Base-by-base conservation (phyloP, 2,113 vertebrate genomes). In the Jaculus jaculus region DNA sequence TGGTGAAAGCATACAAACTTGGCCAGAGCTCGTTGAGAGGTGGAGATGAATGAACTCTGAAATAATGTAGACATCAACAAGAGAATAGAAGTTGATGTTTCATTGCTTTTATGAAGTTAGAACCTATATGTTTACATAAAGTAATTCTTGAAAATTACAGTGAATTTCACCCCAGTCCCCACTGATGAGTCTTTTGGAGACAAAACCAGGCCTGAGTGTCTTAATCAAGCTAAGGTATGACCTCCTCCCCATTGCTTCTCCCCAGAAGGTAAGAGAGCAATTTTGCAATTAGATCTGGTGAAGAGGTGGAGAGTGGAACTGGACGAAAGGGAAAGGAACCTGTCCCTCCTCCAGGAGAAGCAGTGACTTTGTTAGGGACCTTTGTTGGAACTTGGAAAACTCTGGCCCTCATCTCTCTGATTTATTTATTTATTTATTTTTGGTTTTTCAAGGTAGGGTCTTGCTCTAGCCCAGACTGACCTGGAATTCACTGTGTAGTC, bases 281-380 rank as follows among this genome's bases (percentile, higher is more conserved):
- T 34, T 58, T 84, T 51, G 68, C n/a, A 91, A 0, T 87, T 87
- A 78, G 69, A 37, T n/a, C 82, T 23, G 1, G 15, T 24, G 74
- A 72, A 74, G 65, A 66, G 78, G 87, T 58, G 75, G 34, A 28
- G 15, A 88, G 24, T 58, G 18, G 6, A 30, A 20, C 32, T 17
- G 90, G 78, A 20, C 66, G 61, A 24, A 51, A 94, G n/a, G 34
- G 66, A 94, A 94, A 92, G 72, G 42, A 68, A 65, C 89, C 63
- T 92, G 86, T 20, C 16, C 0, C 86, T 92, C 54, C 72, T 84
- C 4, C 20, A 89, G 77, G 26, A 87, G 79, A 91, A 78, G 32
- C 68, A 87, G 0, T 84, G 65, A 34, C 77, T 47, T 8, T 47
- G 8, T 82, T 89, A 68, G 32, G 81, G 80, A 77, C 87, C 18